Base-by-base conservation (phyloP, 2,888 invertebrate genomes). In the Heliconius erato region DNA sequence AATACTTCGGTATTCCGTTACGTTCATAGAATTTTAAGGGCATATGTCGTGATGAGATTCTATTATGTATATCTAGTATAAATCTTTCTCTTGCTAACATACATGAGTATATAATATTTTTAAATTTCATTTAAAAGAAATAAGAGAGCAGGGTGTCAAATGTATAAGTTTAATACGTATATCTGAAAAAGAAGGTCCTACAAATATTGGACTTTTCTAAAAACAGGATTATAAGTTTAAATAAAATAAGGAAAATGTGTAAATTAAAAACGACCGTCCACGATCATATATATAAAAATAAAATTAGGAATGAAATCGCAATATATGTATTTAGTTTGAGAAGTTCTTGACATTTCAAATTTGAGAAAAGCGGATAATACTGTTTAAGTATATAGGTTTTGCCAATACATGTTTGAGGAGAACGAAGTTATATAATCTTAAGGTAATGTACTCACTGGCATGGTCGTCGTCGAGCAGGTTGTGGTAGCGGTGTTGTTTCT, bases 381-480 rank as follows among this genome's bases (percentile, higher is more conserved):
- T 49, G 16, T 16, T 35, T 35, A 35, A 35, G 35, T 9, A 35
- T 35, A 35, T 35, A 49, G 49, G 16, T 49, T 16, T 16, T 49
- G 1, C 1, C 16, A 49, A 49, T 19, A 54, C 6, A 6, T 54
- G 6, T 54, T 54, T n/a, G n/a, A 26, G 65, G 26, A n/a, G 12
- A 68, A 32, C 28, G 32, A 6, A 68, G 19, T 14, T 1, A 69
- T 23, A 2, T 23, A 26, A 72, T 26, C 7, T 26, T 28, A 72
- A 9, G 11, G 1, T 2, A 44, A 6, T 35, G 7, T 89, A 95
- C 95, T 94, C 81, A 95, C 95, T 95, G 86, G 95, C 95, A 91
- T 95, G 95, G 87, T 95, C 95, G 90, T 95, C 95, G 87, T 95
- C 91, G 87, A 95, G 92, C 88, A 95, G 94, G 92, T 95, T 95